Conservation (phyloP, 2,797 vertebrate genomes). For the Salmo trutta region DNA sequence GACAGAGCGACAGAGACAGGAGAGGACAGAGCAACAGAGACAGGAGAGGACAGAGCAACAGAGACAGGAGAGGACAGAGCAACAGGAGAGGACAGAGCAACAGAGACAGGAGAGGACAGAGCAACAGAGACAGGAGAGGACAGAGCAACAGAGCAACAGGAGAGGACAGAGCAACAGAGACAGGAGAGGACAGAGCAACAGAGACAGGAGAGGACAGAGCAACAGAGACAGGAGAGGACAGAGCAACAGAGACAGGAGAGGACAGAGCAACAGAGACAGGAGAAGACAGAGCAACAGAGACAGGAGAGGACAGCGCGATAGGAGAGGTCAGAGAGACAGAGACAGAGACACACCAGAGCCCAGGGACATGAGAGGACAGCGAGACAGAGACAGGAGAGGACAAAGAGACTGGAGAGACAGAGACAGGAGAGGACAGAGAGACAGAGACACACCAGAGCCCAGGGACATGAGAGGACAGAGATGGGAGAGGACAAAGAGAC, state of each 20-base stretch:
- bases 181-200: constrained; percentile 5
- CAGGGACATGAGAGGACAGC: background rate
- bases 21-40: constrained; percentile 12
- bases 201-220: background rate
- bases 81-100: no score
- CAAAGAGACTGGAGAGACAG: constrained; percentile 26
- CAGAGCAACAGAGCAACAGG: no score
- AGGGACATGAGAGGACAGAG: background rate
- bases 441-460: no score
- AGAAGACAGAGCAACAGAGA: background rate
- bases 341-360: background rate
- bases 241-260: background rate
- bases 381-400: background rate
- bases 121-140: no score
- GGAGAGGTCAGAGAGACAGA: background rate
- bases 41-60: background rate
- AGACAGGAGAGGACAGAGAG: background rate
- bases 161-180: no score
- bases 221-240: background rate
- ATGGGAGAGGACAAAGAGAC: no score
- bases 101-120: no score
- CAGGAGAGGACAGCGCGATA: background rate
- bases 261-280: background rate
- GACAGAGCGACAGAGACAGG: no score
- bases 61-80: no score